Evolutionary conservation across 1,140 invertebrate genomes (phyloP).

Genomic region (Magallana gigas): DNA sequence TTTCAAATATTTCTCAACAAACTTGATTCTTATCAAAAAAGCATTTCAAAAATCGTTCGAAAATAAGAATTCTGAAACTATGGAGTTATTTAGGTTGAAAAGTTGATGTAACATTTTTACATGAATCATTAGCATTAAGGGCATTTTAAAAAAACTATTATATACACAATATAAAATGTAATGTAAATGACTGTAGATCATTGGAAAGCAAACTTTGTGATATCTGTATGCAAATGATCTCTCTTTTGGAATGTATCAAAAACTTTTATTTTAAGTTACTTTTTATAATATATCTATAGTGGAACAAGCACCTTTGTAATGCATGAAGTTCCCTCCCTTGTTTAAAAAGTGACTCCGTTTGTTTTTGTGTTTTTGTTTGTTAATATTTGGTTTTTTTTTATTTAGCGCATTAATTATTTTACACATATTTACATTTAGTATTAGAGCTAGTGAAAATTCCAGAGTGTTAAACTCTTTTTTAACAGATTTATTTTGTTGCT

Average conservation of each 20-base stretch:
- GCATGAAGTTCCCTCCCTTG: conserved; percentile 22
- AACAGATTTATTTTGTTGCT: no score
- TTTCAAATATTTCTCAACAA: neutral
- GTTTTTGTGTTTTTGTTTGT: no score
- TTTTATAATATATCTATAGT: neutral
- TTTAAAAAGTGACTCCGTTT: neutral
- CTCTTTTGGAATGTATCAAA: no score
- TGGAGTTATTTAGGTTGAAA: neutral
- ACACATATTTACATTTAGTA: no score
- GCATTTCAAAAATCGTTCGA: neutral
- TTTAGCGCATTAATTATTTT: no score
- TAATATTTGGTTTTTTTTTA: no score
- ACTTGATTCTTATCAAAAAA: neutral
- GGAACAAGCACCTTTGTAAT: conserved; percentile 24
- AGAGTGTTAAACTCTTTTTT: no score
- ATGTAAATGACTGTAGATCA: neutral
- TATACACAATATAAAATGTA: neutral
- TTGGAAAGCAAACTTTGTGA: neutral
- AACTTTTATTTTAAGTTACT: no score
- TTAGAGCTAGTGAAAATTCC: no score
- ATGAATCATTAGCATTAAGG: neutral
- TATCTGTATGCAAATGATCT: neutral
- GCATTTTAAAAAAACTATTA: neutral
- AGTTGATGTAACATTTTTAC: neutral
- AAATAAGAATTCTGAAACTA: neutral